These are phyloP conservation scores for Otus sunia DNA, from an alignment of 2,113 vertebrate species.

Conservation along the genomic window DNA sequence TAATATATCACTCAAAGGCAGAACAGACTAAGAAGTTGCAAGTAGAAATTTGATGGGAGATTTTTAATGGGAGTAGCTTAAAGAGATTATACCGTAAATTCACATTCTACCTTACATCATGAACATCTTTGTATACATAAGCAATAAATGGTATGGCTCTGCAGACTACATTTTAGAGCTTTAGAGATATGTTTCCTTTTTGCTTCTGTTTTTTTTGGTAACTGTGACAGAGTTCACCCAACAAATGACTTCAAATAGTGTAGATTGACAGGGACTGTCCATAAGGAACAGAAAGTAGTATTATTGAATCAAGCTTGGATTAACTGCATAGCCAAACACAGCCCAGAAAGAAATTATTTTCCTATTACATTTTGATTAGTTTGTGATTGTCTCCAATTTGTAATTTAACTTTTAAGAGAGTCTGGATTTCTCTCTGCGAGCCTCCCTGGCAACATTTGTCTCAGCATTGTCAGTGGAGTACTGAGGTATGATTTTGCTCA, in stretches of 20 bases:
- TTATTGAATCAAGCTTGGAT: constrained; percentile 31
- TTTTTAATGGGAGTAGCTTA: not conserved
- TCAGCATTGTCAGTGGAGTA: not conserved
- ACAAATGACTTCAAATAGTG: not conserved
- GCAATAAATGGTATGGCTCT: not conserved
- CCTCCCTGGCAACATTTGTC: not conserved
- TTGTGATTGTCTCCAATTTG: constrained; percentile 23
- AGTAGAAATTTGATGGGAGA: not conserved
- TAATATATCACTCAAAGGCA: not conserved
- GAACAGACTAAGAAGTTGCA: not conserved
- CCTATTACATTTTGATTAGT: constrained; percentile 33
- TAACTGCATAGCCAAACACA: constrained; percentile 27
- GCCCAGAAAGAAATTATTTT: constrained; percentile 33
- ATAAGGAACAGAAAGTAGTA: not conserved
- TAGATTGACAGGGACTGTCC: not conserved
- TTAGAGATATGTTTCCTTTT: not conserved
- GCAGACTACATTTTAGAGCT: not conserved
- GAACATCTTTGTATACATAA: not conserved
- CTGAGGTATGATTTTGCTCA: not conserved
- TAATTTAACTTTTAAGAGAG: constrained; percentile 35
- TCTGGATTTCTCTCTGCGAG: not conserved
- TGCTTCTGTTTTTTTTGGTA: not conserved
- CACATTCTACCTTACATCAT: not conserved
- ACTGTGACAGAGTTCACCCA: not conserved
- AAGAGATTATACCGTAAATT: not conserved